phyloP scores from a whole-genome alignment of 2,797 vertebrate species.

The Sebastes hubbsi region DNA sequence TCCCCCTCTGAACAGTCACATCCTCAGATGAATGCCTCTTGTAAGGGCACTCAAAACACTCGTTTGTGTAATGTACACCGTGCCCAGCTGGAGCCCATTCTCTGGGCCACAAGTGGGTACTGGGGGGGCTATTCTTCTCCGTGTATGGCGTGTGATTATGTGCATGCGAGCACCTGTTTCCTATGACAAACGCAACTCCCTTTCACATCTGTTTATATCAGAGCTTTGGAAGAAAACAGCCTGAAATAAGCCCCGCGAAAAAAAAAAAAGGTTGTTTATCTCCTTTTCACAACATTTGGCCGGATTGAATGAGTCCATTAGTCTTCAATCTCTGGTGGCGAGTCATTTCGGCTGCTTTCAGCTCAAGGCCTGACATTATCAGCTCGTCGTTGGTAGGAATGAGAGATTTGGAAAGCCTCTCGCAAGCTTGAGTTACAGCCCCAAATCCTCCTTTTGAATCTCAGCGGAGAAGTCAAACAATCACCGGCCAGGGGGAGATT shows the following conservation, averaged over 20 bases:
- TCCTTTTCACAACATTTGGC: conserved; percentile 39
- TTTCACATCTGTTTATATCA: conserved; percentile 58
- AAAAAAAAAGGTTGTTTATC: conserved; percentile 43
- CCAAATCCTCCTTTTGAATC: conserved; percentile 40
- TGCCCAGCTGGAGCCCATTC: conserved; percentile 73
- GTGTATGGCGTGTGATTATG: conserved; percentile 63
- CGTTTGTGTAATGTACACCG: conserved; percentile 61
- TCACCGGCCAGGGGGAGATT: conserved; percentile 38
- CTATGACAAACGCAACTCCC: conserved; percentile 68
- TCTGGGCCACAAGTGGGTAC: conserved; percentile 53
- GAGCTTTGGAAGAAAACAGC: conserved; percentile 35
- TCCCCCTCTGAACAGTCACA: conserved; percentile 65
- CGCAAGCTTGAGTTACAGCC: conserved; percentile 15
- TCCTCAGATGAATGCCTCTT: conserved; percentile 68
- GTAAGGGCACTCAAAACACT: conserved; percentile 50
- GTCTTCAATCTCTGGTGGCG: conserved; percentile 26
- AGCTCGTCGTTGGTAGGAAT: neutral
- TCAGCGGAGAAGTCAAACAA: conserved; percentile 44
- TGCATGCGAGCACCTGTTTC: conserved; percentile 78
- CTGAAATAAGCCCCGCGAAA: conserved; percentile 21
- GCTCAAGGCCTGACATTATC: conserved; percentile 3
- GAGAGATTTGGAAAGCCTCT: conserved; percentile 10
- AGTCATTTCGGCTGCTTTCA: conserved; percentile 31
- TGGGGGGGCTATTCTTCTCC: conserved; percentile 46
- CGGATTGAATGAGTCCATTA: conserved; percentile 43